These are phyloP conservation scores for Zootermopsis nevadensis DNA, from an alignment of 2,888 invertebrate species.

Conservation along the genomic window DNA sequence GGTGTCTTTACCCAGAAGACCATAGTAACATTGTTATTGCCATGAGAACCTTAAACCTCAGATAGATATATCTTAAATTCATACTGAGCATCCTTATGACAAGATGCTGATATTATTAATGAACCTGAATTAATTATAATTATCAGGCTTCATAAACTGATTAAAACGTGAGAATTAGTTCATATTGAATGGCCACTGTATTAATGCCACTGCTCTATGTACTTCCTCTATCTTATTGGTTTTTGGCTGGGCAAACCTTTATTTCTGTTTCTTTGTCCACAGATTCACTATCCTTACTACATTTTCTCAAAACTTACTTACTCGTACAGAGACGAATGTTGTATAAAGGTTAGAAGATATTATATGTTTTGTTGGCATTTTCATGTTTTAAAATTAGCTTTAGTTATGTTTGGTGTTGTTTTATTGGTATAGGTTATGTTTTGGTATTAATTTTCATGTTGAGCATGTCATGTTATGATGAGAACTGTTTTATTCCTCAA, in stretches of 20 bases:
- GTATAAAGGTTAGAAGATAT: constrained; percentile 51
- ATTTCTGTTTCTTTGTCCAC: constrained; percentile 53
- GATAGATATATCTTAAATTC: too few relatives aligned
- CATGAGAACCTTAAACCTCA: too few relatives aligned
- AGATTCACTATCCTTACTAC: constrained; percentile 54
- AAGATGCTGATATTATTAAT: too few relatives aligned
- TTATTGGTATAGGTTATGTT: neutral
- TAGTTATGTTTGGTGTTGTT: constrained; percentile 36
- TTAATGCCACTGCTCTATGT: constrained; percentile 6
- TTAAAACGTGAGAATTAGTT: too few relatives aligned
- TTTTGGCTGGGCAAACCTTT: constrained; percentile 40
- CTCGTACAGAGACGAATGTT: constrained; percentile 53
- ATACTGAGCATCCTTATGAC: too few relatives aligned
- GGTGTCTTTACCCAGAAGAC: too few relatives aligned
- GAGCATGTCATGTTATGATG: constrained; percentile 26
- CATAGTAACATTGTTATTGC: too few relatives aligned
- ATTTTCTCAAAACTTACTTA: constrained; percentile 54
- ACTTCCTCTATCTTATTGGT: constrained; percentile 33
- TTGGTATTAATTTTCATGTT: constrained; percentile 15
- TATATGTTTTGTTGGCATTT: constrained; percentile 32
- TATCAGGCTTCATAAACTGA: too few relatives aligned
- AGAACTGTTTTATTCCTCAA: constrained; percentile 2
- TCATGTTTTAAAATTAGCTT: constrained; percentile 24
- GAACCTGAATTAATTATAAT: too few relatives aligned
- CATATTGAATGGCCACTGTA: constrained; percentile 7